Evolutionary conservation across 2,113 vertebrate species (phyloP), one percentile per base, ranked within the genome.

Genomic region (Perca flavescens): DNA sequence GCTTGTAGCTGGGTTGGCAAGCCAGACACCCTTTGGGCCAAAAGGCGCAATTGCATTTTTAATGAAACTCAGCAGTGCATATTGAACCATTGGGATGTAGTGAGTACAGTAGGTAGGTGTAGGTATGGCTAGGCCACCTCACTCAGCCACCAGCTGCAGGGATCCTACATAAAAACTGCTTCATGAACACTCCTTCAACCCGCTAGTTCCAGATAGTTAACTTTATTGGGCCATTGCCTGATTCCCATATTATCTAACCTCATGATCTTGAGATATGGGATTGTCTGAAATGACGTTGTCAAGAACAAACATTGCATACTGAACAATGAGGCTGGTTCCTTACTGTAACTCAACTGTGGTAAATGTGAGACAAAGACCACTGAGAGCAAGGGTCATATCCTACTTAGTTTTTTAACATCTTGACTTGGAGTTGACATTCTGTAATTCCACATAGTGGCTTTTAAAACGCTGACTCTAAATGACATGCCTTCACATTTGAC

Each of bases 61-160:
- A 94, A 92, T 93, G 83, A 88, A 89, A 85, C 43, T 79, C 53
- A 82, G 86, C 70, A 68, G 70, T 56, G 31, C 60, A 71, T 91
- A 92, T 93, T 91, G 90, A 92, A 91, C 86, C 73, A 10, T 60
- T n/a, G 62, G 66, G 84, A 78, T 50, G 15, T 43, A 43, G 1
- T 43, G 66, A 85, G 74, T 70, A 71, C 10, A 54, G 73, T 40
- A 22, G 36, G 75, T 53, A 21, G 40, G 47, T 71, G 13, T 16
- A 54, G 82, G 63, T 53, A 49, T 13, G 10, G 31, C 52, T 22
- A 9, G 65, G 78, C 49, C 58, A 66, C 21, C 36, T 64, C 31
- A 4, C 50, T 43, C 57, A 5, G 50, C 40, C 61, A n/a, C 49
- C 43, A 43, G 31, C 63, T 11, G 67, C 74, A 57, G 57, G 61